A percentile compares a stretch with the other conserved stretches of the same genome.
Evolutionary conservation across 2,797 vertebrate species (phyloP).

Genomic region (Buphagus erythrorhynchus): DNA sequence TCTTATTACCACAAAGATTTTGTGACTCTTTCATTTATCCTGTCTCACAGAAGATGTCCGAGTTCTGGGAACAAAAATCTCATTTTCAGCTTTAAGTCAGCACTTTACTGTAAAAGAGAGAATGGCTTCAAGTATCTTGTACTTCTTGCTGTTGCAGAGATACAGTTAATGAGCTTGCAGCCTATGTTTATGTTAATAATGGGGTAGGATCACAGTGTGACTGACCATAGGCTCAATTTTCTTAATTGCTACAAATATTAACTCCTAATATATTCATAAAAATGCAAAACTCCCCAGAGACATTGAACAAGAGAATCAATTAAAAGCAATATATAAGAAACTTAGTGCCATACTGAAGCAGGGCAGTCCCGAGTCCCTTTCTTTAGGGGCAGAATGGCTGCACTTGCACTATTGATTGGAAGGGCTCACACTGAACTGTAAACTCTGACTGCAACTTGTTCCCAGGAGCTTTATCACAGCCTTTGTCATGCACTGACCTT

Average conservation of each 20-base stretch:
- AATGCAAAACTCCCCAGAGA: not conserved
- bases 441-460: accelerated
- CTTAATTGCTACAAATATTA: not conserved
- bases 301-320: not conserved
- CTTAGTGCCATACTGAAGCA: not conserved
- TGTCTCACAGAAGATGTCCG: not conserved
- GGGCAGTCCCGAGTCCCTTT: not conserved
- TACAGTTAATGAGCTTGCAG: not conserved
- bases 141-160: not conserved
- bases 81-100: not conserved
- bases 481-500: too few species aligned
- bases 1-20: not conserved
- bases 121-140: not conserved
- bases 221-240: not conserved
- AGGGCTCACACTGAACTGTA: not conserved
- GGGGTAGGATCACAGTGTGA: not conserved
- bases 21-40: not conserved
- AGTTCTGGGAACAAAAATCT: not conserved
- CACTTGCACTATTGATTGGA: not conserved
- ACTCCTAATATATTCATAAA: not conserved
- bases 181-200: not conserved
- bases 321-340: not conserved
- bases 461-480: not conserved
- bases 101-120: not conserved
- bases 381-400: not conserved